Conservation (phyloP, 2,113 vertebrate genomes). For the Corvus hawaiiensis region DNA sequence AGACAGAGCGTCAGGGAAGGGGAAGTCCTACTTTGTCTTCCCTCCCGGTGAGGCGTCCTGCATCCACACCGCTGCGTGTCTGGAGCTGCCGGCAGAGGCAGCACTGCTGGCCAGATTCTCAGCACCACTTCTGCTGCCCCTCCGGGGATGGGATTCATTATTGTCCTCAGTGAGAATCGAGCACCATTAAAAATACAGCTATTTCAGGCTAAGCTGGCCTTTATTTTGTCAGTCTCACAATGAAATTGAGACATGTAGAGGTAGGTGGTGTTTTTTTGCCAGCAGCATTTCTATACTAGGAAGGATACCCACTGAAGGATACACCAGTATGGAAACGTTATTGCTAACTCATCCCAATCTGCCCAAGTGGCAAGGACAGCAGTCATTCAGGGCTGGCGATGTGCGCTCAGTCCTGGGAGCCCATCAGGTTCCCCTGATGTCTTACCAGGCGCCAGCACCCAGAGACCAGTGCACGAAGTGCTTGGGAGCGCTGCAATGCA, state of each 20-base stretch:
- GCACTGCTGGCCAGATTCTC: not conserved
- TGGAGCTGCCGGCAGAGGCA: not conserved
- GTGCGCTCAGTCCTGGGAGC: not conserved
- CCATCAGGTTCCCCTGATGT: not conserved
- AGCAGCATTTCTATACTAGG: not conserved
- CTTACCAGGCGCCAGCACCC: not conserved
- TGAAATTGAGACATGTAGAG: not conserved
- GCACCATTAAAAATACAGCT: not conserved
- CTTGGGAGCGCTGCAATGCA: accelerated
- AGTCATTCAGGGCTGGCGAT: not conserved
- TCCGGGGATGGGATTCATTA: not conserved
- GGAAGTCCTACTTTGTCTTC: constrained; percentile 22
- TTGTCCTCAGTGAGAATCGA: not conserved
- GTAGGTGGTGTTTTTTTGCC: not conserved
- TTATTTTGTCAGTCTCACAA: not conserved
- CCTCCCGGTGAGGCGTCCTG: not conserved
- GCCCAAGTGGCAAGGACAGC: not conserved
- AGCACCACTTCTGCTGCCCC: not conserved
- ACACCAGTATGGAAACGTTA: not conserved
- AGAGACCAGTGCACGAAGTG: not conserved
- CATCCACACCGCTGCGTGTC: not conserved
- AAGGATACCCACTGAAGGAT: not conserved
- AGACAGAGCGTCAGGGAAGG: not conserved
- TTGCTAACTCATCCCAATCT: not conserved
- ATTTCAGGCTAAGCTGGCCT: not conserved